Evolutionary conservation across 2,113 vertebrate species (phyloP).

Genomic region (Zingel zingel): DNA sequence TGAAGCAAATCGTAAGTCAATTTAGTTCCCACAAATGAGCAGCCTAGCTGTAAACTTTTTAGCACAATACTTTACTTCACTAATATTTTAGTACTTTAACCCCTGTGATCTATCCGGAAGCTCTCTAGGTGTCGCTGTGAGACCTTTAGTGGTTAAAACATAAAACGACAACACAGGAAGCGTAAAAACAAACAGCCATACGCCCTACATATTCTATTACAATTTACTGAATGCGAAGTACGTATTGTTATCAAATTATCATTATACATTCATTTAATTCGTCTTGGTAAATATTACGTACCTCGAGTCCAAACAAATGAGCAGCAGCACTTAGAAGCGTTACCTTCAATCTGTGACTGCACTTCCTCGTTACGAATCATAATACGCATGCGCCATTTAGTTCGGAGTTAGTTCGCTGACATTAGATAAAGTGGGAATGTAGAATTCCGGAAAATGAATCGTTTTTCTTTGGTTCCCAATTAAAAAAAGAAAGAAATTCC

Average conservation of each 20-base stretch:
- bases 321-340: neutral
- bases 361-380: conserved; percentile 36
- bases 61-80: neutral
- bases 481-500: no score
- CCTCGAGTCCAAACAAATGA: conserved; percentile 27
- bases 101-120: neutral
- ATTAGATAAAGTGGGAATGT: conserved; percentile 7
- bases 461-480: no score
- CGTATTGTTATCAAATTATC: neutral
- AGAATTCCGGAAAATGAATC: neutral
- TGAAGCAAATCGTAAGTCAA: neutral
- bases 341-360: neutral
- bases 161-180: neutral
- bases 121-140: conserved; percentile 46
- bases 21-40: no score
- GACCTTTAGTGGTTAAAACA: neutral
- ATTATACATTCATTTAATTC: accelerated
- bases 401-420: neutral
- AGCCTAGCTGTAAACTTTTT: neutral
- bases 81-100: neutral
- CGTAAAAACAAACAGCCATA: neutral
- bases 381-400: conserved; percentile 33
- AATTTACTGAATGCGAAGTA: no score
- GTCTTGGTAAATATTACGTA: conserved; percentile 4
- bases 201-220: neutral